Percentiles rank a stretch among this genome's conserved stretches.
Evolutionary conservation across 2,113 vertebrate species (phyloP).

Genomic region (Apus apus): DNA sequence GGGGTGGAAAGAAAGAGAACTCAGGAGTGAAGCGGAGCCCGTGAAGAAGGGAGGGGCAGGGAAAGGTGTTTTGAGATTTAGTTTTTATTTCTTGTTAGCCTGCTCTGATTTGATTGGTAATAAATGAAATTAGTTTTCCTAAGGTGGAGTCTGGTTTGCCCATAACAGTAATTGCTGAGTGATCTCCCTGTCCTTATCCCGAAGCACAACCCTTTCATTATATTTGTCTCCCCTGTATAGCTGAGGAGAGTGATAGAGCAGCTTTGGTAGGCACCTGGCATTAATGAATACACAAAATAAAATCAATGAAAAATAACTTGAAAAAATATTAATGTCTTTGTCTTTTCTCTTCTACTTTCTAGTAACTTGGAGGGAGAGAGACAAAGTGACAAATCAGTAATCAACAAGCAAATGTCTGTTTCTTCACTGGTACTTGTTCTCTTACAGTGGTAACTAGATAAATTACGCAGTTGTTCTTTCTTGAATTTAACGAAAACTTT

Average conservation of each 20-base stretch:
- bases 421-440: neutral
- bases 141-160: neutral
- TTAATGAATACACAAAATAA: neutral
- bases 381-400: neutral
- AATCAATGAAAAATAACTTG: neutral
- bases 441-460: neutral
- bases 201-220: neutral
- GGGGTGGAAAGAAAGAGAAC: neutral
- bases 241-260: neutral
- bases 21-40: neutral
- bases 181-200: neutral
- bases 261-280: neutral
- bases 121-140: neutral
- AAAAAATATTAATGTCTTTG: neutral
- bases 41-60: neutral
- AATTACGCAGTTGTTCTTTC: neutral
- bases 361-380: neutral
- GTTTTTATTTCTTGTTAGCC: neutral
- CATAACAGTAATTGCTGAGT: neutral
- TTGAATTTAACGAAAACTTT: neutral
- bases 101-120: neutral
- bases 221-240: neutral
- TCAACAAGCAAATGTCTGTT: neutral
- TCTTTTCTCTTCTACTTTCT: neutral
- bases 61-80: neutral